These are phyloP conservation scores for Sericinus montela DNA, from an alignment of 2,888 invertebrate genomes.

Conservation along the genomic window DNA sequence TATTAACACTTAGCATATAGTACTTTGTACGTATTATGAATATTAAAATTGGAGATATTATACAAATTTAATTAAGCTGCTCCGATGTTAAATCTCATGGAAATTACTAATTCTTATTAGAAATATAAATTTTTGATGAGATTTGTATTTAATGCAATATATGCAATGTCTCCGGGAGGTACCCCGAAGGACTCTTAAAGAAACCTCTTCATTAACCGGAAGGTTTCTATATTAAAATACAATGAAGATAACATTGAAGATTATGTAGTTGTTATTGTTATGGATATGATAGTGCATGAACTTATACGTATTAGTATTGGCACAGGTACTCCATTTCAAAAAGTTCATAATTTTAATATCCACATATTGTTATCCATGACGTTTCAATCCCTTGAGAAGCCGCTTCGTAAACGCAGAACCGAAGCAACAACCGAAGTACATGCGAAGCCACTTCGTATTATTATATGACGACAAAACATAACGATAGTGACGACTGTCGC, in stretches of 20 bases:
- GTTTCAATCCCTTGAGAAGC: background rate
- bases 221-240: background rate
- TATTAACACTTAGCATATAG: conserved; percentile 6
- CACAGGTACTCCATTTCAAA: background rate
- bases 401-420: conserved; percentile 1
- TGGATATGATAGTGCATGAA: conserved; percentile 2
- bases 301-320: background rate
- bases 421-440: background rate
- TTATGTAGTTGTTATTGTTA: background rate
- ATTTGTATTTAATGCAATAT: background rate
- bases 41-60: background rate
- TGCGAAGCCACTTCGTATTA: background rate
- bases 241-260: background rate
- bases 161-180: conserved; percentile 17
- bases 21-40: conserved; percentile 13
- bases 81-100: conserved; percentile 1
- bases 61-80: background rate
- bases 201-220: background rate
- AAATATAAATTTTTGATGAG: background rate
- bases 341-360: background rate
- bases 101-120: background rate
- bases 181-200: conserved; percentile 8
- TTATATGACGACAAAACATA: background rate
- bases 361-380: background rate
- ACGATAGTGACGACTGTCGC: background rate